phyloP scores from a whole-genome alignment of 2,797 vertebrate genomes.

The Rhinella marina region DNA sequence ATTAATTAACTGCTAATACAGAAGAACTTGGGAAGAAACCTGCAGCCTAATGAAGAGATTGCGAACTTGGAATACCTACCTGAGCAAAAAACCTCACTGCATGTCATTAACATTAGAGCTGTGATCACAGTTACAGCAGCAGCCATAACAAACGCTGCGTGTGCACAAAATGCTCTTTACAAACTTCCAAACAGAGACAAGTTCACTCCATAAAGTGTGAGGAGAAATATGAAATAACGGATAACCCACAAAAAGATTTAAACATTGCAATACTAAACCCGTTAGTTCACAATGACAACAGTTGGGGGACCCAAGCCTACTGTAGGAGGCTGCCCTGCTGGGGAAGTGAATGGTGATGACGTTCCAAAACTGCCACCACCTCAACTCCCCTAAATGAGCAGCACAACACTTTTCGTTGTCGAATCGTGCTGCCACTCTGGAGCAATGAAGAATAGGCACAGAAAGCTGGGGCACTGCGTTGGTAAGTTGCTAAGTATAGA shows the following conservation, averaged over 20 bases:
- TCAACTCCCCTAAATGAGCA: no score
- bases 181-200: neutral
- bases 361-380: no score
- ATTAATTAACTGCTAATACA: constrained; percentile 49
- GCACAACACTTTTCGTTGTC: no score
- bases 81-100: constrained; percentile 21
- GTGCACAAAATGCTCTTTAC: neutral
- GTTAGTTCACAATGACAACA: no score
- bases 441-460: no score
- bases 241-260: neutral
- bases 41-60: constrained; percentile 16
- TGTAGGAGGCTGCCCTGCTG: no score
- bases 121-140: neutral
- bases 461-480: no score
- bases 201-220: neutral
- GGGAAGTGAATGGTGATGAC: no score
- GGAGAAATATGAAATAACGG: neutral
- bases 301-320: no score
- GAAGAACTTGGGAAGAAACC: neutral
- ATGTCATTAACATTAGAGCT: constrained; percentile 32
- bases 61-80: constrained; percentile 11
- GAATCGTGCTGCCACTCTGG: no score
- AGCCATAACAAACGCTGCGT: neutral
- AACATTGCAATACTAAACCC: no score
- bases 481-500: no score